phyloP scores from a whole-genome alignment of 2,113 vertebrate species.

The Lagenorhynchus albirostris region DNA sequence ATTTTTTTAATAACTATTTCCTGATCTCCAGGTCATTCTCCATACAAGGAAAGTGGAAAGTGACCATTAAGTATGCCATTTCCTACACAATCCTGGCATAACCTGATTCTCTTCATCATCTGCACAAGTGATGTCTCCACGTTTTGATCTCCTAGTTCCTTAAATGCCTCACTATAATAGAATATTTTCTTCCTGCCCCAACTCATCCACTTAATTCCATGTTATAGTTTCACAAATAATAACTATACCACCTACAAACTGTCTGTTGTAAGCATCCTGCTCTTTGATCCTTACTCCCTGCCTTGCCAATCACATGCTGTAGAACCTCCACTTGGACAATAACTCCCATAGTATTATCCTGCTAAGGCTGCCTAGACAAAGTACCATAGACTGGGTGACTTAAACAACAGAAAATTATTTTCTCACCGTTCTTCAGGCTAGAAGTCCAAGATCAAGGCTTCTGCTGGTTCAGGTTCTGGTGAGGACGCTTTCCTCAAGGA shows the following conservation, averaged over 20 bases:
- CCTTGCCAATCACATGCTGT: rapidly evolving
- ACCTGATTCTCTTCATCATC: neutral
- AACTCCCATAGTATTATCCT: neutral
- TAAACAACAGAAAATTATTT: neutral
- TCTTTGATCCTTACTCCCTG: too few relatives aligned
- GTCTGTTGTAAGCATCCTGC: neutral
- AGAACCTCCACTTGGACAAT: neutral
- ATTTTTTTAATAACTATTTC: neutral
- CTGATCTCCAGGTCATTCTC: neutral
- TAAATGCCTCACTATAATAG: neutral
- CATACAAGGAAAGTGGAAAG: neutral
- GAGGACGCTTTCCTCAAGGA: neutral
- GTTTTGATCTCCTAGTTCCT: neutral
- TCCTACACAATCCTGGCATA: neutral
- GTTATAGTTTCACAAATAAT: neutral
- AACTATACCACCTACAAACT: too few relatives aligned
- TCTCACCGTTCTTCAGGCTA: neutral
- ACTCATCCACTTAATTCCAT: neutral
- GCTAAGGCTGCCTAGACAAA: too few relatives aligned
- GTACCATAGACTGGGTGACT: too few relatives aligned
- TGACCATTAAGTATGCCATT: too few relatives aligned
- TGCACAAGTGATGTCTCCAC: too few relatives aligned
- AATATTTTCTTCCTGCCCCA: neutral
- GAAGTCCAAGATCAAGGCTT: neutral
- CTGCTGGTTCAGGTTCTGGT: neutral